Base-by-base conservation (phyloP, 2,888 invertebrate species). In the Eueremaeus valkanovi region DNA sequence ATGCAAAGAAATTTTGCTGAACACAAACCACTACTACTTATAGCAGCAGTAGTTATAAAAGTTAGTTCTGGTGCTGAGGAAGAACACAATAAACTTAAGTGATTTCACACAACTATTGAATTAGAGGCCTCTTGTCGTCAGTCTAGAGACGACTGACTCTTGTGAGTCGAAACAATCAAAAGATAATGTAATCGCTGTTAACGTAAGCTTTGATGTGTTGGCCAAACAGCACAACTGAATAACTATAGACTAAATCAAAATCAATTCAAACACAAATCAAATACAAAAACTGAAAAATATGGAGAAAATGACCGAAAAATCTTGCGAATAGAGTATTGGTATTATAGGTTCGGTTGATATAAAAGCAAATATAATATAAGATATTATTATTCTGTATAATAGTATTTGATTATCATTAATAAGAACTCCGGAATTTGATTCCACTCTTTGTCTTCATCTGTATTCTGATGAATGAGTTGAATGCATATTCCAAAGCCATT, bases 341-440 rank as follows among this genome's bases (percentile, higher is more conserved):
- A 55, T 24, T 55, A 55, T 55, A 55, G 55, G 55, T 55, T 55
- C 55, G 55, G 55, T 27, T 55, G n/a, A n/a, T n/a, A n/a, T n/a
- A n/a, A n/a, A n/a, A 55, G 36, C 36, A 11, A 36, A 8, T 36
- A 27, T 13, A 55, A 13, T 36, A 36, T 11, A 36, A 5, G 11
- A 36, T 36, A 11, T 8, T 27, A 27, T 55, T 24, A 24, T 55
- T 55, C 13, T 27, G 21, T 13, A 55, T 24, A 55, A 24, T 55
- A 55, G 55, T 55, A 55, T 55, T 55, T 55, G 21, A 55, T 55
- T 55, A 24, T 55, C 55, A 55, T 55, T 55, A 27, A 55, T 55
- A 55, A 24, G 11, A 24, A 24, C 24, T 11, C 55, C 55, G 24
- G 36, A 36, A 55, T 55, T 27, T 11, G 27, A 5, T 45, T 3